Evolutionary conservation across 2,888 invertebrate species (phyloP), one percentile per base, ranked within the genome.

Genomic region (Chalcis sispes): DNA sequence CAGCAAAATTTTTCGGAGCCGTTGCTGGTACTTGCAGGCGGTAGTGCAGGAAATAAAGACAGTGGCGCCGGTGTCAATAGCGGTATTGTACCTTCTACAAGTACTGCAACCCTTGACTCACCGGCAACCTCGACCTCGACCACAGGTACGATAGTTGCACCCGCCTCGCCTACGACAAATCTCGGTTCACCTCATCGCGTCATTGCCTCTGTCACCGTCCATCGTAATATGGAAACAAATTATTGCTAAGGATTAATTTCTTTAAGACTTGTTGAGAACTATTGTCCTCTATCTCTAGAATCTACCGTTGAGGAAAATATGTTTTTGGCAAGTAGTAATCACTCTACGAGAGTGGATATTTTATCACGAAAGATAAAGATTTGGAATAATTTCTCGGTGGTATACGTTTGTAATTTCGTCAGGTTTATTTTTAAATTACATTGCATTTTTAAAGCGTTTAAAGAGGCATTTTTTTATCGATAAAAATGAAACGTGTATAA

Each of bases 181-280:
- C 90, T 91, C 75, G 91, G 91, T 18, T 86, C 88, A 1, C 89
- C 90, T 50, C 92, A 92, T 87, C 92, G 91, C 87, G 92, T 96
- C 78, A 90, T 96, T 82, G 96, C 95, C 59, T 95, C 96, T n/a
- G 96, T 96, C 32, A 96, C 95, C 67, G 96, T 97, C 72, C 96
- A 97, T 88, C 92, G 94, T 83, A 93, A 94, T 86, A 95, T 96
- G 95, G 96, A 96, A 87, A 94, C 95, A 36, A 93, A 93, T 79
- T 92, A 91, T 79, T 88, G 87, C 76, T 87, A 67, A 62, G n/a
- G 15, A 10, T n/a, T n/a, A n/a, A n/a, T n/a, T 36, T 36, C 10
- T 36, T 36, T 10, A 4, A 10, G 10, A 36, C 36, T 10, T 7
- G 10, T 36, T 7, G 10, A 7, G 10, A 36, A 4, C 36, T 7